Conservation (phyloP, 1,140 invertebrate species). For the Andricus grossulariae region DNA sequence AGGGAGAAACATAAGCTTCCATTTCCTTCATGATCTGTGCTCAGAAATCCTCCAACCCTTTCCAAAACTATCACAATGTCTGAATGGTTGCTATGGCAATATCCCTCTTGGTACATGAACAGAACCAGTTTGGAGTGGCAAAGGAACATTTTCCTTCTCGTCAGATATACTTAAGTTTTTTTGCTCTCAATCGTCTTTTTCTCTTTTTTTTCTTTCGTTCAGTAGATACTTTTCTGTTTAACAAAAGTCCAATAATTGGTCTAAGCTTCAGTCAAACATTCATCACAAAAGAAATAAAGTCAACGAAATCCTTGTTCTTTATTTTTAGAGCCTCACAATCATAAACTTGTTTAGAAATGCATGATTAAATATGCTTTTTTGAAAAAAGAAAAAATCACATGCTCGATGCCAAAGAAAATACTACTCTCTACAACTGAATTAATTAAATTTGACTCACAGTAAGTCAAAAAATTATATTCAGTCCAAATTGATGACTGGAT, state of each 20-base stretch:
- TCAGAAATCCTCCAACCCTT: conserved; percentile 3
- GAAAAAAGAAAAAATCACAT: no score
- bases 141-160: conserved; percentile 3
- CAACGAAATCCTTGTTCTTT: no score
- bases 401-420: no score
- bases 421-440: no score
- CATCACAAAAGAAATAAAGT: no score
- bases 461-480: no score
- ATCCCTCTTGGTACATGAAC: conserved; percentile 35
- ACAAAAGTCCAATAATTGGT: not conserved
- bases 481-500: no score
- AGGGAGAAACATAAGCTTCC: not conserved
- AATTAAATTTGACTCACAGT: no score
- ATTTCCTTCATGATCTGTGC: not conserved
- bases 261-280: no score
- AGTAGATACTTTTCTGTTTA: not conserved
- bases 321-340: no score
- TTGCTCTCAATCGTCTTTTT: not conserved
- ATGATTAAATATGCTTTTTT: no score
- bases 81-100: conserved; percentile 51
- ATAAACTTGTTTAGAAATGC: no score
- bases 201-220: not conserved
- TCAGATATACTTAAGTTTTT: conserved; percentile 4
- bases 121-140: not conserved
- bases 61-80: conserved; percentile 17